Evolutionary conservation across 2,113 vertebrate species (phyloP).

Genomic region (Elachura formosa): DNA sequence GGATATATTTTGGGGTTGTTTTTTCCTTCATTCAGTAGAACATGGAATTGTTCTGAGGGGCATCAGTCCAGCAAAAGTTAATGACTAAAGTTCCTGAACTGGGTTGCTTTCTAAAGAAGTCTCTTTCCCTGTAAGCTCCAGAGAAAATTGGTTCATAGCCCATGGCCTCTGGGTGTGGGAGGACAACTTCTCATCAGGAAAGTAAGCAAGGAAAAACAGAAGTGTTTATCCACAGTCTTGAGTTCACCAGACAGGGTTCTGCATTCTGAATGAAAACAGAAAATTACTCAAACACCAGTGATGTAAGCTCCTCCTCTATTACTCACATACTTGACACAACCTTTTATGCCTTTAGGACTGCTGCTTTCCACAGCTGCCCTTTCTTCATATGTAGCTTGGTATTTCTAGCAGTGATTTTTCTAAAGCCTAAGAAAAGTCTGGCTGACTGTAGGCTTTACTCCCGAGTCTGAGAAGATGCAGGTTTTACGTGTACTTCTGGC

Average conservation of each 20-base stretch:
- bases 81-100: not conserved
- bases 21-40: not conserved
- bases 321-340: not conserved
- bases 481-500: not conserved
- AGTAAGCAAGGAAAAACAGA: not conserved
- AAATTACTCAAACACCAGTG: not conserved
- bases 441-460: not conserved
- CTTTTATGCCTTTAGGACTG: not conserved
- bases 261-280: not conserved
- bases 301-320: not conserved
- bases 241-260: not conserved
- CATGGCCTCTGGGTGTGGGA: not conserved
- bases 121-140: not conserved
- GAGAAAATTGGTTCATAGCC: not conserved
- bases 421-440: not conserved
- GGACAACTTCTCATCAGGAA: not conserved
- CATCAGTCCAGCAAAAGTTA: not conserved
- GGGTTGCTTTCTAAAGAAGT: not conserved
- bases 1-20: conserved; percentile 14
- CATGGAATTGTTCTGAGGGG: not conserved
- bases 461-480: not conserved
- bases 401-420: not conserved
- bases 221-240: not conserved
- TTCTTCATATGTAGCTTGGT: not conserved
- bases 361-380: not conserved